phyloP scores from a whole-genome alignment of 2,113 vertebrate species.

The Poeciliopsis occidentalis region DNA sequence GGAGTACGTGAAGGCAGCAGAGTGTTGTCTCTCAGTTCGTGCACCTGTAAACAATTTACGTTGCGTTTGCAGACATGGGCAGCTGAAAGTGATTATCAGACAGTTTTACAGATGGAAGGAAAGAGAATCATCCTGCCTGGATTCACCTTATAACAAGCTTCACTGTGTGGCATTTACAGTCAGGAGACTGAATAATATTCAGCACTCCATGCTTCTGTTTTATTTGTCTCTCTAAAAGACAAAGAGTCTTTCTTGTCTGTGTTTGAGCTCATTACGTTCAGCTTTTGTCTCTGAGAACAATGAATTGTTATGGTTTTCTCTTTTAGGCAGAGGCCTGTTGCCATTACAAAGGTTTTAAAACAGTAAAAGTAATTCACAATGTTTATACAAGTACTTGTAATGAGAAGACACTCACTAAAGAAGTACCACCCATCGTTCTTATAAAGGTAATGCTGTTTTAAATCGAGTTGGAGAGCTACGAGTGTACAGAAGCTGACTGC shows the following conservation, averaged over 20 bases:
- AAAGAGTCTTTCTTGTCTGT: slow-evolving; percentile 14
- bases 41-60: not conserved
- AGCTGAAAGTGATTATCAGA: not conserved
- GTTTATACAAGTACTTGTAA: too few relatives aligned
- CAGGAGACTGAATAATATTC: not conserved
- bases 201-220: not conserved
- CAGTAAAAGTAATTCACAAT: too few relatives aligned
- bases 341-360: too few relatives aligned
- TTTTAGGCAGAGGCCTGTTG: too few relatives aligned
- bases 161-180: not conserved
- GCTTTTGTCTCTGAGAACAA: not conserved
- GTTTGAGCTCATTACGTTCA: not conserved
- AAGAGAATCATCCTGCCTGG: not conserved
- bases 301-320: too few relatives aligned
- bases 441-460: too few relatives aligned
- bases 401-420: too few relatives aligned
- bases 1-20: slow-evolving; percentile 13
- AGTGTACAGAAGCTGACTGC: too few relatives aligned
- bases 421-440: too few relatives aligned
- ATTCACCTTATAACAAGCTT: slow-evolving; percentile 14
- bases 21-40: slow-evolving; percentile 60
- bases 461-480: too few relatives aligned
- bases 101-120: not conserved
- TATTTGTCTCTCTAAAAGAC: not conserved
- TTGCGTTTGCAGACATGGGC: not conserved